Base-by-base conservation (phyloP, 2,888 invertebrate species). In the Nasonovia ribisnigri region DNA sequence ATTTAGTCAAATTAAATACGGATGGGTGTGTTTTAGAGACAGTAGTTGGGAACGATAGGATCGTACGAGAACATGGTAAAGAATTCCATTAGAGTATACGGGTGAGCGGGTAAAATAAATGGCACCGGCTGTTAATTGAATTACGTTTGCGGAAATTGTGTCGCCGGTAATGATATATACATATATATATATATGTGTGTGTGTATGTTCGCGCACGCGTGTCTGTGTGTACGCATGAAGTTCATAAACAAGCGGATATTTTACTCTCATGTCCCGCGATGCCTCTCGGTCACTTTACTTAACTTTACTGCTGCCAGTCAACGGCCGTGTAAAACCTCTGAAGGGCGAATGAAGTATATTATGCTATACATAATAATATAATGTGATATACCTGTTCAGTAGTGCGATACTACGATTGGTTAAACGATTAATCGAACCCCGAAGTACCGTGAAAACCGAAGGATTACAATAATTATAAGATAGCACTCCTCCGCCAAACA, bases 101-200 rank as follows among this genome's bases (percentile, higher is more conserved):
- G n/a, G 36, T 77, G 77, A 77, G 36, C 26, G 77, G 46, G 87
- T 46, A 87, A 87, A 87, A 48, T 87, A n/a, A 87, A 87, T 87
- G 86, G n/a, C 87, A 87, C n/a, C 42, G 48, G 48, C 42, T 87
- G 87, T 87, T 87, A 87, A 87, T 87, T 87, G 87, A 87, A 87
- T 87, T 48, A 87, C 46, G 87, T 87, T 87, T n/a, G 87, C 48
- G 48, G 87, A 87, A 87, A 87, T 87, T 48, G 20, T 48, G 48
- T n/a, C 87, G 0, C 20, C 77, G 77, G 77, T 77, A 42, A 77
- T 36, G 77, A 77, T 77, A 77, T 77, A 77, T 77, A 36, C 36
- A 36, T 77, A 36, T 67, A 43, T 48, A 42, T 42, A 54, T 6
- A 54, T 54, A 54, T 24, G 3, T 51, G 54, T 54, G 54, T 20